A percentile compares a stretch with the other conserved stretches of the same genome.
These are phyloP conservation scores for Margarornis squamiger DNA, from an alignment of 2,797 vertebrate species.

Conservation along the genomic window DNA sequence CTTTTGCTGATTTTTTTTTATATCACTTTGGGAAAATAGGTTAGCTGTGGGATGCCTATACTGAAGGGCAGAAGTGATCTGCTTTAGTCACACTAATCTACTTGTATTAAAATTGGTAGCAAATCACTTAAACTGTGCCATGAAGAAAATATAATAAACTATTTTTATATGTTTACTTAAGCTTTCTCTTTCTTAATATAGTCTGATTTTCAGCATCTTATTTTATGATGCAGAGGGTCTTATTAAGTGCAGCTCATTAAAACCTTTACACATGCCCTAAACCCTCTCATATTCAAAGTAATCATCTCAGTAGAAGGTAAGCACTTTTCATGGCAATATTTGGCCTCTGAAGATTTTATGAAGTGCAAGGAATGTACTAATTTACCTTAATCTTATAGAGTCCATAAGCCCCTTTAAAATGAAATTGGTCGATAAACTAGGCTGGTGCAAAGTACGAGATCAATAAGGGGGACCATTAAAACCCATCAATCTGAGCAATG, in stretches of 20 bases:
- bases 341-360: conserved; percentile 36
- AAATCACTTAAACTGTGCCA: not conserved
- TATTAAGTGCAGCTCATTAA: not conserved
- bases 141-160: not conserved
- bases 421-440: conserved; percentile 25
- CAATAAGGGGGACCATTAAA: not conserved
- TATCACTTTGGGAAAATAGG: conserved; percentile 47
- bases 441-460: not conserved
- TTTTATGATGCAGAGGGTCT: not conserved
- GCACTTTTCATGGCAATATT: not conserved
- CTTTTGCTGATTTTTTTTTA: conserved; percentile 48
- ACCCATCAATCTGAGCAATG: not conserved
- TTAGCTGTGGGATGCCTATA: conserved; percentile 38
- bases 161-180: not conserved
- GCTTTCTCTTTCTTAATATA: not conserved
- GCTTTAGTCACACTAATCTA: not conserved
- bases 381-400: conserved; percentile 36
- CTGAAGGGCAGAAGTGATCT: conserved; percentile 4
- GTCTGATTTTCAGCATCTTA: not conserved
- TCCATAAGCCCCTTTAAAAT: not conserved
- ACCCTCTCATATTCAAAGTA: not conserved
- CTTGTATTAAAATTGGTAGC: not conserved
- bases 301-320: not conserved
- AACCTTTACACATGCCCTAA: not conserved
- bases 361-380: conserved; percentile 24